phyloP scores from a whole-genome alignment of 1,140 invertebrate genomes.

The Monochamus saltuarius region DNA sequence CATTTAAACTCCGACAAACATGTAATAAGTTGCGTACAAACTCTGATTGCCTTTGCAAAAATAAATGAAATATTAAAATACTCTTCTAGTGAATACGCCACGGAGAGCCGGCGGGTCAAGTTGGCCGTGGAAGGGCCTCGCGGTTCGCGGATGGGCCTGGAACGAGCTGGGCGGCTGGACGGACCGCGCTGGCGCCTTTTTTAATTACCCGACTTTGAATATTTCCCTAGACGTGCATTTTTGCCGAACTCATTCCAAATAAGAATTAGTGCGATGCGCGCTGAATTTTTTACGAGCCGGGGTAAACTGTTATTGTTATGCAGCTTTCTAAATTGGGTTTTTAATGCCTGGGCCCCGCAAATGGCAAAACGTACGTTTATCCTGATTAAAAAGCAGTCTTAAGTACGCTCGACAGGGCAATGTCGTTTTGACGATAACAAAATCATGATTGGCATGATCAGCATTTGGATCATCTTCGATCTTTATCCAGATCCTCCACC shows the following conservation, averaged over 20 bases:
- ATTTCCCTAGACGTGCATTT: slow-evolving; percentile 41
- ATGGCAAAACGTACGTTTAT: not conserved
- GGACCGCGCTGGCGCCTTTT: slow-evolving; percentile 35
- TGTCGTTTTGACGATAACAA: too few relatives aligned
- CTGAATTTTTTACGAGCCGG: slow-evolving; percentile 34
- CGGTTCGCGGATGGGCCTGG: not conserved
- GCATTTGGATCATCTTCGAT: too few relatives aligned
- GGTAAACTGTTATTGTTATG: slow-evolving; percentile 34
- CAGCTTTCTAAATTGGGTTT: slow-evolving; percentile 23
- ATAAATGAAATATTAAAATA: slow-evolving; percentile 44
- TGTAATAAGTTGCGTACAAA: slow-evolving; percentile 39
- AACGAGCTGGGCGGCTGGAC: slow-evolving; percentile 7
- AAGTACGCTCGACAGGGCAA: too few relatives aligned
- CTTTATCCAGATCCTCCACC: too few relatives aligned
- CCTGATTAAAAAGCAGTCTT: too few relatives aligned
- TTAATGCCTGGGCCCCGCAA: slow-evolving; percentile 19
- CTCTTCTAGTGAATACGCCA: slow-evolving; percentile 13
- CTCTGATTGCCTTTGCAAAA: slow-evolving; percentile 41
- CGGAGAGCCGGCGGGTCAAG: slow-evolving; percentile 25
- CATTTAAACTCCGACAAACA: slow-evolving; percentile 41
- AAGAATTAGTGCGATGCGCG: slow-evolving; percentile 30
- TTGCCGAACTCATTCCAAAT: slow-evolving; percentile 37
- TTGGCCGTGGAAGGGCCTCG: not conserved
- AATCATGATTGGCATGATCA: too few relatives aligned
- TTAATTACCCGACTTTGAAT: slow-evolving; percentile 34